Percentiles rank a stretch among this genome's conserved stretches.
Conservation (phyloP, 2,113 vertebrate species). For the Parus major region DNA sequence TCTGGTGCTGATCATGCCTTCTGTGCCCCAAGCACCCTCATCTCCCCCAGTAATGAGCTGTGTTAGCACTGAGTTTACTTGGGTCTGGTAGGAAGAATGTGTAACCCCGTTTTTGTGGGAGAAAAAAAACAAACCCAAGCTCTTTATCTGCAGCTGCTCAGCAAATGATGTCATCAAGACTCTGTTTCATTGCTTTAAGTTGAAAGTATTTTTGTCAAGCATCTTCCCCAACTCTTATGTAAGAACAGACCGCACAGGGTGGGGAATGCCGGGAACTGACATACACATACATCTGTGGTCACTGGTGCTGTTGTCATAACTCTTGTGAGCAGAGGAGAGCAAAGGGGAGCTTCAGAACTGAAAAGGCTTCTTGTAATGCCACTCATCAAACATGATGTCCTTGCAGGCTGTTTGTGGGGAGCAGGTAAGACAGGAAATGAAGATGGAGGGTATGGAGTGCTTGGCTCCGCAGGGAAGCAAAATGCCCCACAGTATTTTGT, state of each 20-base stretch:
- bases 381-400: background rate
- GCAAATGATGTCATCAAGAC: background rate
- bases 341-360: background rate
- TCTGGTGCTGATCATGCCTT: background rate
- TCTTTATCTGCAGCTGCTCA: background rate
- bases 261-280: background rate
- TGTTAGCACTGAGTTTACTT: accelerated
- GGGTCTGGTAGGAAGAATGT: background rate
- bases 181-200: background rate
- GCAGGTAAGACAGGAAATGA: background rate
- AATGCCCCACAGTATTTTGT: accelerated
- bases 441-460: background rate
- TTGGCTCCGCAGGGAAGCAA: background rate
- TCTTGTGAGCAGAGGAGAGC: background rate
- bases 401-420: background rate
- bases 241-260: accelerated
- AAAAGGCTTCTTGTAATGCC: background rate
- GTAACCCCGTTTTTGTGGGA: background rate
- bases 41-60: background rate
- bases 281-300: background rate
- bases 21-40: background rate
- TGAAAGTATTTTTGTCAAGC: background rate
- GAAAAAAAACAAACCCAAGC: no score
- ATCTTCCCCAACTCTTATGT: background rate
- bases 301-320: background rate